phyloP scores from a whole-genome alignment of 2,888 invertebrate genomes.

The Yponomeuta malinellus region DNA sequence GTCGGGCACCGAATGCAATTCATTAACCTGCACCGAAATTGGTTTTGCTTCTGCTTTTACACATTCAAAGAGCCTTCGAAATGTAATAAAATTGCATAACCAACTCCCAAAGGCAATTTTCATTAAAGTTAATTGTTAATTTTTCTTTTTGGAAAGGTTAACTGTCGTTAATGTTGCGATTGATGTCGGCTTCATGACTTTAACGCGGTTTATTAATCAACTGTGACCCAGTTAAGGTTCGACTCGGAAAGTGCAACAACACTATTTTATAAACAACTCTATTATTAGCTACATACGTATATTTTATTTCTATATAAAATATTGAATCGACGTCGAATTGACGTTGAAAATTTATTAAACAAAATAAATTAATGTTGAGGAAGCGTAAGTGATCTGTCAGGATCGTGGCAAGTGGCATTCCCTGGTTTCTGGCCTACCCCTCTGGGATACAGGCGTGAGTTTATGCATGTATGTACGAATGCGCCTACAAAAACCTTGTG shows the following conservation, averaged over 20 bases:
- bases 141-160: slow-evolving; percentile 31
- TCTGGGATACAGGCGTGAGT: too few relatives aligned
- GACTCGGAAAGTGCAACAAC: background rate
- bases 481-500: too few relatives aligned
- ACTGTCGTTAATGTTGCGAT: slow-evolving; percentile 31
- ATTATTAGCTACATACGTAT: background rate
- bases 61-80: background rate
- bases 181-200: slow-evolving; percentile 25
- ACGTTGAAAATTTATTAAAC: too few relatives aligned
- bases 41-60: slow-evolving; percentile 22
- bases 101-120: background rate
- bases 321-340: too few relatives aligned
- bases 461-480: too few relatives aligned
- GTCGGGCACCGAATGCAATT: slow-evolving; percentile 27
- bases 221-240: background rate
- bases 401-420: too few relatives aligned
- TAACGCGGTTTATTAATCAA: background rate
- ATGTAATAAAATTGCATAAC: background rate
- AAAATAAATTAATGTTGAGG: too few relatives aligned
- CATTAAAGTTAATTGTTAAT: background rate
- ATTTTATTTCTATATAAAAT: background rate
- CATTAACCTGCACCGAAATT: slow-evolving; percentile 33
- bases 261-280: background rate
- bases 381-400: too few relatives aligned
- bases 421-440: too few relatives aligned